Evolutionary conservation across 2,113 vertebrate species (phyloP).

Genomic region (Gadus chalcogrammus): DNA sequence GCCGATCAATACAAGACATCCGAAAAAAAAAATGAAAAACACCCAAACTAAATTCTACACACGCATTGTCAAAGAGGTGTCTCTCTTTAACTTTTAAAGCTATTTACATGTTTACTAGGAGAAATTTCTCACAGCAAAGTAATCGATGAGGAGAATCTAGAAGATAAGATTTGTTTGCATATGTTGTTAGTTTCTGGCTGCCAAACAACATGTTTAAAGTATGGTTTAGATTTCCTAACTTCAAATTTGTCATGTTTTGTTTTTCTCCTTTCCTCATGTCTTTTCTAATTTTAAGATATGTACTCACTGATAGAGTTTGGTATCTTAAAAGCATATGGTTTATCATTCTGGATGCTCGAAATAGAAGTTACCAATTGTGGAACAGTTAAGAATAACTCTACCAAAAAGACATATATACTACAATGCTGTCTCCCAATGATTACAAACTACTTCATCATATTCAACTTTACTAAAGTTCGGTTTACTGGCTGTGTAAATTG

Average conservation of each 20-base stretch:
- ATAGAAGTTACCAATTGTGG: too few relatives aligned
- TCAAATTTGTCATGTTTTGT: neutral
- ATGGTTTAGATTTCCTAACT: neutral
- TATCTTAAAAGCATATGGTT: too few relatives aligned
- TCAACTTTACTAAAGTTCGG: too few relatives aligned
- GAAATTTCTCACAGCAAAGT: conserved; percentile 10
- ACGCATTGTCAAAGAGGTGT: conserved; percentile 4
- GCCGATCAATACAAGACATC: conserved; percentile 11
- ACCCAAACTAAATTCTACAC: conserved; percentile 4
- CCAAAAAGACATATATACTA: too few relatives aligned
- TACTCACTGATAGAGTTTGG: too few relatives aligned
- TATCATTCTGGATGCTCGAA: too few relatives aligned
- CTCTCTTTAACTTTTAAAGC: conserved; percentile 5
- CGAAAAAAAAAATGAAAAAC: neutral
- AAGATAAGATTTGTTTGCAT: neutral
- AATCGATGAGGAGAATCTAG: neutral
- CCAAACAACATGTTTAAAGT: neutral
- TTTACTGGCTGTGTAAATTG: neutral
- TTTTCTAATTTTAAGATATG: too few relatives aligned
- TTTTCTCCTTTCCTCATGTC: neutral
- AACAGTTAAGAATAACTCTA: too few relatives aligned
- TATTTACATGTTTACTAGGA: conserved; percentile 39
- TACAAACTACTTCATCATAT: too few relatives aligned
- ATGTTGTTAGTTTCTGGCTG: too few relatives aligned
- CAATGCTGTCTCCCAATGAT: too few relatives aligned